Evolutionary conservation across 2,888 invertebrate species (phyloP), one percentile per base, ranked within the genome.

Genomic region (Cheiracanthium punctorium): DNA sequence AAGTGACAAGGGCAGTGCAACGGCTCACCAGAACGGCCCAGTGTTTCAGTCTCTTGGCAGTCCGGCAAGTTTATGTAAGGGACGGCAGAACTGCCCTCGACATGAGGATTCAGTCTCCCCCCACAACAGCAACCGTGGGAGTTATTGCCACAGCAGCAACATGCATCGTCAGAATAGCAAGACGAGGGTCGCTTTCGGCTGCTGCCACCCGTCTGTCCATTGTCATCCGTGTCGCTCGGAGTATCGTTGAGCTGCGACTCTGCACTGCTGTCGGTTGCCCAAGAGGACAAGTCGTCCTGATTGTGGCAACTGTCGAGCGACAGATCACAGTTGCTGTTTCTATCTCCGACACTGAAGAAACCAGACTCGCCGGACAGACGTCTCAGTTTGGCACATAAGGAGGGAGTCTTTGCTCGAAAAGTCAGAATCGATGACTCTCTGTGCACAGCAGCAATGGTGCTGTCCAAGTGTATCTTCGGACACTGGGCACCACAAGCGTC

Each of bases 291-390:
- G 41, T 84, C 82, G 28, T 84, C 80, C 48, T 73, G 82, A 43
- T 64, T 37, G 4, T 77, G 82, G 24, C 58, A 87, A 10, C 65
- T 65, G 17, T 87, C 87, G 32, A 87, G 1, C 8, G 87, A 87
- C 24, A 87, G 30, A 48, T 87, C 87, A 70, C 87, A 87, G 10
- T 79, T 75, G 37, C 87, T 87, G 29, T 75, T 87, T 37, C 87
- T 80, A 69, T 89, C 89, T 0, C 90, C 90, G 90, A 96, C 96
- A 80, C 96, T 96, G 93, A 96, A 97, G 91, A 97, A 96, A 28
- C 97, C 97, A 89, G 96, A 96, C 91, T 97, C 97, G 91, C 96
- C 96, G 28, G 96, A 96, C 81, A 82, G 76, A 24, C 88, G 81
- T 41, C 88, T 33, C 17, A 85, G 65, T 74, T 87, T 87, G 72